Conservation (phyloP, 2,797 vertebrate genomes). For the Onychomys torridus region DNA sequence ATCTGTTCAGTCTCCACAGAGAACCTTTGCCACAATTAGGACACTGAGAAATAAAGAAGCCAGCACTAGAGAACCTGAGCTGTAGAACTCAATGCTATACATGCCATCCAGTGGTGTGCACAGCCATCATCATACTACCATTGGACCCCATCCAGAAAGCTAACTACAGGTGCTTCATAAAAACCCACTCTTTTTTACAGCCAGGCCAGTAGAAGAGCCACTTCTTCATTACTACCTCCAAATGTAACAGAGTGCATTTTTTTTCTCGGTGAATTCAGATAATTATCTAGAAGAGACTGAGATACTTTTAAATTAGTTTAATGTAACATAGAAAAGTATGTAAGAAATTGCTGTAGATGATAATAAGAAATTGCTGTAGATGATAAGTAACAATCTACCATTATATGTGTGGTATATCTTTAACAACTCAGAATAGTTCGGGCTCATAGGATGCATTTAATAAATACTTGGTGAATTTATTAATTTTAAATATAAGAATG, state of each 20-base stretch:
- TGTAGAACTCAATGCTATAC: not conserved
- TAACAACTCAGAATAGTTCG: not conserved
- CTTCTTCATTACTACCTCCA: not conserved
- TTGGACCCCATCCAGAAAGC: not conserved
- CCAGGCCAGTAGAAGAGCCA: not conserved
- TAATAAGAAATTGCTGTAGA: not conserved
- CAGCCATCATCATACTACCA: not conserved
- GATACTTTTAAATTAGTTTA: conserved; percentile 19
- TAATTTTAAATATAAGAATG: not conserved
- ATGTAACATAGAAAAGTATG: not conserved
- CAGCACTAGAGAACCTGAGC: not conserved
- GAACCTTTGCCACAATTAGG: not conserved
- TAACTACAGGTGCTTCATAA: not conserved
- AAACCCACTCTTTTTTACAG: not conserved
- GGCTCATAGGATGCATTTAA: not conserved
- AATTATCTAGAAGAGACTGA: not conserved
- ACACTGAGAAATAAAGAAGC: not conserved
- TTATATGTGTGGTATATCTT: not conserved
- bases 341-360: not conserved
- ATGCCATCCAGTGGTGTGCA: not conserved
- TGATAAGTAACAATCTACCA: not conserved
- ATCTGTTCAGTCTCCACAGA: not conserved
- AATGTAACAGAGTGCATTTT: not conserved
- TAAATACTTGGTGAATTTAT: not conserved
- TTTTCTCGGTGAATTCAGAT: not conserved